Percentiles rank a stretch among this genome's conserved stretches.
phyloP scores from a whole-genome alignment of 2,888 invertebrate genomes.

The Erannis defoliaria region DNA sequence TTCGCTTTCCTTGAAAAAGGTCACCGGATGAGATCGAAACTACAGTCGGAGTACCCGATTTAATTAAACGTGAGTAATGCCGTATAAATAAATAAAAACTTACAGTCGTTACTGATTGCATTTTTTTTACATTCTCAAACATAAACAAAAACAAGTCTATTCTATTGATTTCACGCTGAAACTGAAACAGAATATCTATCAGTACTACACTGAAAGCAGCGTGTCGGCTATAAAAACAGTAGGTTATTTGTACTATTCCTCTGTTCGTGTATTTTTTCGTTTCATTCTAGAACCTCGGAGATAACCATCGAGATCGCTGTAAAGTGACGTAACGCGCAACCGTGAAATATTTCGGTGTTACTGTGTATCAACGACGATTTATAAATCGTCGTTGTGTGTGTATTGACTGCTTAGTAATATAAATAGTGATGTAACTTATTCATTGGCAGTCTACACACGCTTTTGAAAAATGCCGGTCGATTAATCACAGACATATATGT shows the following conservation, averaged over 20 bases:
- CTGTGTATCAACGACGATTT: too few species aligned
- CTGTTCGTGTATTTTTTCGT: slow-evolving; percentile 9
- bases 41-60: too few species aligned
- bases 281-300: slow-evolving; percentile 15
- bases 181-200: not conserved
- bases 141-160: not conserved
- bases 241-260: slow-evolving; percentile 7
- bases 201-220: not conserved
- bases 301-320: slow-evolving; percentile 24
- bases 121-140: not conserved
- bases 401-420: slow-evolving; percentile 9
- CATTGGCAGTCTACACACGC: not conserved
- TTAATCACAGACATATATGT: not conserved
- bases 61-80: too few species aligned
- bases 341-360: slow-evolving; percentile 5
- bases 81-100: too few species aligned
- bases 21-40: too few species aligned
- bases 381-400: too few species aligned
- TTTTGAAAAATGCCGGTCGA: not conserved
- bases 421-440: slow-evolving; percentile 14
- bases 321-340: slow-evolving; percentile 13
- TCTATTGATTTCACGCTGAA: not conserved
- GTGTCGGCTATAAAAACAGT: slow-evolving; percentile 7
- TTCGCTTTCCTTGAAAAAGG: too few species aligned
- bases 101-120: too few species aligned